A percentile compares a stretch with the other conserved stretches of the same genome.
These are phyloP conservation scores for Galerucella calmariensis DNA, from an alignment of 2,888 invertebrate species.

Conservation along the genomic window DNA sequence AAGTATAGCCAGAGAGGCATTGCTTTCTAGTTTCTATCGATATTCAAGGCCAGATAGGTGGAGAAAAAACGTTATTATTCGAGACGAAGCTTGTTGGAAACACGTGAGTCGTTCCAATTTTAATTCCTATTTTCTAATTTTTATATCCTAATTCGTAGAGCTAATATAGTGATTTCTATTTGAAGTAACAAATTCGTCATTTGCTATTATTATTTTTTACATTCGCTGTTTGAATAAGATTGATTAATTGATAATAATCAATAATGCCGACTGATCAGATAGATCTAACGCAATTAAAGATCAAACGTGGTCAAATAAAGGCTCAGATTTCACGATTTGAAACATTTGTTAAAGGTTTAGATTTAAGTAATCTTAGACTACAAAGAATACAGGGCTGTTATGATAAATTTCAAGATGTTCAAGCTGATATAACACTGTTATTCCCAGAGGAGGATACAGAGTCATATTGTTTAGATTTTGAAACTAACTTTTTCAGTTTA, in stretches of 20 bases:
- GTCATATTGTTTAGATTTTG: not conserved
- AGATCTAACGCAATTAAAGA: no score
- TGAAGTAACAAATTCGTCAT: not conserved
- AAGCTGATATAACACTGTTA: constrained; percentile 5
- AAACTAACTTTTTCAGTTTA: not conserved
- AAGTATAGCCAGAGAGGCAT: constrained; percentile 5
- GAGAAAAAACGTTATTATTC: not conserved
- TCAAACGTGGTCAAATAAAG: no score
- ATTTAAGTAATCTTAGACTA: not conserved
- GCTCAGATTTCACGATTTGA: no score
- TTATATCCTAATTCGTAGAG: not conserved
- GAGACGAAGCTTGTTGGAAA: constrained; percentile 1
- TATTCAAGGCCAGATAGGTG: constrained; percentile 6
- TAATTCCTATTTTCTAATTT: not conserved
- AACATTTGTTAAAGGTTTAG: not conserved
- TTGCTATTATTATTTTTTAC: no score
- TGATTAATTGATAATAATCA: constrained; percentile 10
- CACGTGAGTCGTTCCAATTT: constrained; percentile 7
- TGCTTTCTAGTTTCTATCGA: not conserved
- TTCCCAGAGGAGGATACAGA: not conserved
- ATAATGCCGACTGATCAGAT: no score
- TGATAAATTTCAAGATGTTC: constrained; percentile 4
- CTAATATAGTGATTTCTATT: not conserved
- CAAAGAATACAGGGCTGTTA: not conserved
- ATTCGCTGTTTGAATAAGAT: not conserved